Conservation (phyloP, 1,140 invertebrate species). For the Panagrolaimus sp. region DNA sequence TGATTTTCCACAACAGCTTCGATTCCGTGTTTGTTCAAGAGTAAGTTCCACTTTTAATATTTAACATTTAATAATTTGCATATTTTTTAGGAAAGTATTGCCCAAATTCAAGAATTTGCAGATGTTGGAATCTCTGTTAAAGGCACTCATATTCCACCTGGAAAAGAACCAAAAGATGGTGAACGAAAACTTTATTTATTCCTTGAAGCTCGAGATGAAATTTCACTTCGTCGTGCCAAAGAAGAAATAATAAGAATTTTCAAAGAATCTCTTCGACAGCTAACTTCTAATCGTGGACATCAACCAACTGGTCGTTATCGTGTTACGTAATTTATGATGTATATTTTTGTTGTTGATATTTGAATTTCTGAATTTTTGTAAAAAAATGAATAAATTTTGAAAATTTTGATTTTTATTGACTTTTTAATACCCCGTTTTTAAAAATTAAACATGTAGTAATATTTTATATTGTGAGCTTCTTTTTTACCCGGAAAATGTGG, state of each 20-base stretch:
- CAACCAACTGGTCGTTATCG: conserved; percentile 7
- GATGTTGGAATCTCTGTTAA: conserved; percentile 96
- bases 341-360: background rate
- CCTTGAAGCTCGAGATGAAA: conserved; percentile 95
- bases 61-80: conserved; percentile 3
- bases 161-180: conserved; percentile 76
- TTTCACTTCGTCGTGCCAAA: conserved; percentile 93
- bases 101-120: conserved; percentile 96
- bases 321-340: background rate
- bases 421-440: no score
- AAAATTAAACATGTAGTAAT: no score
- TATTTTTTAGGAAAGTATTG: conserved; percentile 78
- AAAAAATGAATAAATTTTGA: background rate
- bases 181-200: conserved; percentile 94
- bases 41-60: conserved; percentile 61
- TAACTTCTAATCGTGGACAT: conserved; percentile 24
- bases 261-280: conserved; percentile 71
- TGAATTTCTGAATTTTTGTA: conserved; percentile 3
- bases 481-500: no score
- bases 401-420: no score
- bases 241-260: conserved; percentile 94
- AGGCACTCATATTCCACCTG: conserved; percentile 86
- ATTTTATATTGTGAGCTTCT: no score
- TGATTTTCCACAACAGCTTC: conserved; percentile 95
- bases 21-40: conserved; percentile 96